Percentiles rank a stretch among this genome's conserved stretches.
Conservation (phyloP, 2,888 invertebrate genomes). For the Vannuccia rotundouncinata region DNA sequence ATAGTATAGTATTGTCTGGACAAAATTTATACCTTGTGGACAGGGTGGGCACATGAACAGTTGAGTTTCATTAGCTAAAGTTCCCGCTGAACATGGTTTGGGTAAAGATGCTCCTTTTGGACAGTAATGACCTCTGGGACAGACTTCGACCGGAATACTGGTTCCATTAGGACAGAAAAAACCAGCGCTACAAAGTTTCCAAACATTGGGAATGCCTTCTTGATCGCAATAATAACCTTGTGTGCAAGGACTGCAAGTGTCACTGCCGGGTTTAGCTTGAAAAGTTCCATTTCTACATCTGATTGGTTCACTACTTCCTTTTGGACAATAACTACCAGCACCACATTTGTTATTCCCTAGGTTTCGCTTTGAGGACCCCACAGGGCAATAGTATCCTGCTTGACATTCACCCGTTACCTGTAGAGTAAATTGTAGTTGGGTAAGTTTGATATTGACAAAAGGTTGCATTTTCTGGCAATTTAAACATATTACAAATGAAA, state of each 20-base stretch:
- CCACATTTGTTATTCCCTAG: background rate
- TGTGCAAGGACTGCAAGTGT: conserved; percentile 48
- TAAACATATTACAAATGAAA: too few species aligned
- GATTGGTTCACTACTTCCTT: conserved; percentile 44
- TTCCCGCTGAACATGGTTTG: background rate
- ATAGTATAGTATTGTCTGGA: too few species aligned
- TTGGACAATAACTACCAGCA: conserved; percentile 48
- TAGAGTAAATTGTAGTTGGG: too few species aligned
- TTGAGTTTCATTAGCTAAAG: conserved; percentile 44
- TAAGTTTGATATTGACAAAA: too few species aligned
- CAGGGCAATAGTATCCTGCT: conserved; percentile 49
- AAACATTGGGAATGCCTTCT: conserved; percentile 44
- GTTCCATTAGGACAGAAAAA: conserved; percentile 51
- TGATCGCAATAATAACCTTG: conserved; percentile 50
- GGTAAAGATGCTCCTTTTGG: background rate
- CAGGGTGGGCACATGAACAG: conserved; percentile 46
- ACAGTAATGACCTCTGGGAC: background rate
- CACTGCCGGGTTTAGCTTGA: conserved; percentile 43
- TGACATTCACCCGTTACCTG: conserved; percentile 47
- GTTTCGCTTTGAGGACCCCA: background rate
- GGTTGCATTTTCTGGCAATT: too few species aligned
- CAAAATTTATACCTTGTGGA: conserved; percentile 44
- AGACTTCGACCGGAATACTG: background rate
- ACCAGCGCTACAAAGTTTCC: conserved; percentile 49
- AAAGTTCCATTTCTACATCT: conserved; percentile 47